These are phyloP conservation scores for Tolypeutes matacus DNA, from an alignment of 2,797 vertebrate species.

Conservation along the genomic window DNA sequence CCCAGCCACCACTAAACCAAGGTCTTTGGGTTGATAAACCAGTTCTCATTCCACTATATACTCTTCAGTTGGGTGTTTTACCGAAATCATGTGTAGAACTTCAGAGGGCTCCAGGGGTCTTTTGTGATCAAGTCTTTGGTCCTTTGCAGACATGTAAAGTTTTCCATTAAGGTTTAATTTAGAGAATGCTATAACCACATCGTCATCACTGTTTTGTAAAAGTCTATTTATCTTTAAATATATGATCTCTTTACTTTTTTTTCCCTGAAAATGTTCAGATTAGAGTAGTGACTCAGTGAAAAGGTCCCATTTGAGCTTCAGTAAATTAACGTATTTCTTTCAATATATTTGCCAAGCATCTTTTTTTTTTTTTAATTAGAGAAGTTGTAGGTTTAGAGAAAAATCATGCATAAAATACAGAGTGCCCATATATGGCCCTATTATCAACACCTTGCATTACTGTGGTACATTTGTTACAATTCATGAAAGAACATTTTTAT, in stretches of 20 bases:
- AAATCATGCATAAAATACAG: too few species aligned
- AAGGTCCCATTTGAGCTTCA: constrained; percentile 1
- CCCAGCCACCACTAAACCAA: not conserved
- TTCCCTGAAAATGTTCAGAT: constrained; percentile 5
- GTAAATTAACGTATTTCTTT: constrained; percentile 28
- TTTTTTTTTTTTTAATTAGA: too few species aligned
- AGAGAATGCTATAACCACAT: not conserved
- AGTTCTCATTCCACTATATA: not conserved
- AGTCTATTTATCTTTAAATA: constrained; percentile 9
- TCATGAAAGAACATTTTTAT: too few species aligned
- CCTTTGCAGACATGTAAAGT: not conserved
- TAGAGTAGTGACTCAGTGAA: not conserved
- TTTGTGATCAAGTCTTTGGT: constrained; percentile 11
- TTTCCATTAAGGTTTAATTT: constrained; percentile 33
- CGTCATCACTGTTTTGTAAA: not conserved
- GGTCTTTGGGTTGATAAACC: not conserved
- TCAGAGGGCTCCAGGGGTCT: not conserved
- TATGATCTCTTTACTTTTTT: not conserved
- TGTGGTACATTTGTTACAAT: too few species aligned
- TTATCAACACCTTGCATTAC: too few species aligned
- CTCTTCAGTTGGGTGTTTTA: constrained; percentile 32
- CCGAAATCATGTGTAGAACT: not conserved
- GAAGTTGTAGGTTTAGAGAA: too few species aligned
- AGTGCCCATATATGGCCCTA: too few species aligned
- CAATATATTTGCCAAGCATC: not conserved